phyloP scores from a whole-genome alignment of 2,797 vertebrate genomes.

The Labeo calbasu region DNA sequence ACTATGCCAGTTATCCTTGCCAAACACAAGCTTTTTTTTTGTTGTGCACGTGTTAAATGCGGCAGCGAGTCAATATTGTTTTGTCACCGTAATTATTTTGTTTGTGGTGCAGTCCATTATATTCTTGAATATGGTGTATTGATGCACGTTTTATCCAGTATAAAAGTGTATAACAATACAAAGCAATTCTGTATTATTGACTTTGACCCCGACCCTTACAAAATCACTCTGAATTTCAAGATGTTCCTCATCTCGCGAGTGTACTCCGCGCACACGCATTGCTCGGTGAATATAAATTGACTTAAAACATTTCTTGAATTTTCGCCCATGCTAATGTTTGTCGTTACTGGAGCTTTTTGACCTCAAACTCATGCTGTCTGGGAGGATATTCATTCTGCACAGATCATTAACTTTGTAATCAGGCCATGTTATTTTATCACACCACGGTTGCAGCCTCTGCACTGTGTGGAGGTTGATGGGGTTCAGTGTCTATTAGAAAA shows the following conservation, averaged over 20 bases:
- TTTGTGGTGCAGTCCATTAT: slow-evolving; percentile 8
- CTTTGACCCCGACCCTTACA: slow-evolving; percentile 3
- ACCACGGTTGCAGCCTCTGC: slow-evolving; percentile 29
- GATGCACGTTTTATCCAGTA: not conserved
- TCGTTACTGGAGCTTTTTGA: slow-evolving; percentile 14
- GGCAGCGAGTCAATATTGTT: slow-evolving; percentile 25
- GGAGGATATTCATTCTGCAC: slow-evolving; percentile 44
- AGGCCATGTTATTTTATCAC: slow-evolving; percentile 50
- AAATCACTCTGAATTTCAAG: slow-evolving; percentile 22
- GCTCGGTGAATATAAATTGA: slow-evolving; percentile 22
- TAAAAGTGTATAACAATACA: slow-evolving; percentile 22
- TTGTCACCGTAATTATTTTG: slow-evolving; percentile 24
- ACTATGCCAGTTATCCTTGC: not conserved
- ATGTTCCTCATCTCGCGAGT: not conserved
- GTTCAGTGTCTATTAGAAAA: slow-evolving; percentile 51
- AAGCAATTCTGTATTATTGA: slow-evolving; percentile 15
- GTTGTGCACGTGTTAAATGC: slow-evolving; percentile 9
- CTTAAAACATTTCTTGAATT: slow-evolving; percentile 35
- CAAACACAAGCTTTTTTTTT: not conserved
- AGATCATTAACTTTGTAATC: slow-evolving; percentile 57
- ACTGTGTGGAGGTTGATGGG: slow-evolving; percentile 47
- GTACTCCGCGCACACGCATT: not conserved
- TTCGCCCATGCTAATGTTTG: slow-evolving; percentile 40
- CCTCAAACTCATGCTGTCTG: slow-evolving; percentile 29
- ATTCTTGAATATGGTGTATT: slow-evolving; percentile 26